phyloP scores from a whole-genome alignment of 2,888 invertebrate species.

The Synergus japonicus region DNA sequence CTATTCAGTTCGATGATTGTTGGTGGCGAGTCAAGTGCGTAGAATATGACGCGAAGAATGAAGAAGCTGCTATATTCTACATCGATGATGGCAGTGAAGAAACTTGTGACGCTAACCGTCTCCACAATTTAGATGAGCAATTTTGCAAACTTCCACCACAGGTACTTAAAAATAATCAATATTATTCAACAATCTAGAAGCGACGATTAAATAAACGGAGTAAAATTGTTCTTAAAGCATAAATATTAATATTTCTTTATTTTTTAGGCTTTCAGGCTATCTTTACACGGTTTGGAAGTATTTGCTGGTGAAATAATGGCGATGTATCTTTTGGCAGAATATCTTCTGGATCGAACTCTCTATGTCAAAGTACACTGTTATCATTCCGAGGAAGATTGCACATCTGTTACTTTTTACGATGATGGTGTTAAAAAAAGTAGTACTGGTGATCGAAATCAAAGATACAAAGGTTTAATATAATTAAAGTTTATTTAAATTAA shows the following conservation, averaged over 20 bases:
- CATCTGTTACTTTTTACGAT: conserved; percentile 82
- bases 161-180: conserved; percentile 76
- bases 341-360: conserved; percentile 79
- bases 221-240: background rate
- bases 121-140: conserved; percentile 82
- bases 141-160: conserved; percentile 85
- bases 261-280: no score
- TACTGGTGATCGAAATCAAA: no score
- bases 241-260: conserved; percentile 30
- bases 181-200: background rate
- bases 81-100: conserved; percentile 88
- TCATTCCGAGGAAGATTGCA: conserved; percentile 77
- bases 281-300: conserved; percentile 85
- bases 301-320: conserved; percentile 77
- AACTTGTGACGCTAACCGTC: conserved; percentile 78
- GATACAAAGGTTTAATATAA: no score
- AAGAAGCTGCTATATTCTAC: conserved; percentile 78
- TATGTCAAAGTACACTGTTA: conserved; percentile 79
- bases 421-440: no score
- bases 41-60: conserved; percentile 59
- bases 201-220: background rate
- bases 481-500: no score
- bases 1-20: conserved; percentile 71
- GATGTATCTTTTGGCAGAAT: conserved; percentile 71
- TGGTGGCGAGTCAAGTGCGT: conserved; percentile 78